Base-by-base conservation (phyloP, 2,797 vertebrate species). In the Bryconaethiops microstoma region DNA sequence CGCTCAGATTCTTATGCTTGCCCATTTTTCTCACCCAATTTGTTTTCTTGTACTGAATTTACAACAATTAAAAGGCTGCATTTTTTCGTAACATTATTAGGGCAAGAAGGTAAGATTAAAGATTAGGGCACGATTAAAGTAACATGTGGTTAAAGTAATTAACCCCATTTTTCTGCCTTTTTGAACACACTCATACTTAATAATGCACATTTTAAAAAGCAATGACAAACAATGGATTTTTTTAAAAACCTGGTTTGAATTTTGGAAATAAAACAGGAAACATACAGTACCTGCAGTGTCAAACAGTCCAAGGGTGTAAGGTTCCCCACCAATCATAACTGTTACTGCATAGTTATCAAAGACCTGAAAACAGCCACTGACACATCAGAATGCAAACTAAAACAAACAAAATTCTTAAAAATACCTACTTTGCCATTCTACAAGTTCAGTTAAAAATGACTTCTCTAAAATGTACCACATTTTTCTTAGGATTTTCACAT, bases 341-440 rank as follows among this genome's bases (percentile, higher is more conserved):
- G 94, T 95, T 72, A 95, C 94, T 86, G 94, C 94, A 93, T 95
- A 95, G 87, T 95, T 95, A 92, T 95, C 94, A 83, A 95, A 95
- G 83, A 95, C 94, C 94, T 95, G 29, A 4, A 87, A 78, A 45
- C 5, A 76, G 7, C 13, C 48, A 55, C 1, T 8, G 4, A 48
- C 5, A 62, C 39, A 25, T 16, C 35, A 50, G 21, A 70, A 29
- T n/a, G 19, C 23, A 68, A 19, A 21, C 39, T 40, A n/a, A 67
- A n/a, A 67, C 29, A 1, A 10, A n/a, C 13, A 65, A 0, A 8
- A 9, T 4, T 8, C 9, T 23, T 2, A 13, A 45, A 8, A 45
- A 68, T n/a, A 64, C 5, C 1, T 23, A 60, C 35, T 35, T 35
- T 2, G 10, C 4, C 7, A 21, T 23, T 23, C 1, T 23, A 9